Percentiles rank a stretch among this genome's conserved stretches.
phyloP scores from a whole-genome alignment of 2,113 vertebrate genomes.

The Cygnus atratus region DNA sequence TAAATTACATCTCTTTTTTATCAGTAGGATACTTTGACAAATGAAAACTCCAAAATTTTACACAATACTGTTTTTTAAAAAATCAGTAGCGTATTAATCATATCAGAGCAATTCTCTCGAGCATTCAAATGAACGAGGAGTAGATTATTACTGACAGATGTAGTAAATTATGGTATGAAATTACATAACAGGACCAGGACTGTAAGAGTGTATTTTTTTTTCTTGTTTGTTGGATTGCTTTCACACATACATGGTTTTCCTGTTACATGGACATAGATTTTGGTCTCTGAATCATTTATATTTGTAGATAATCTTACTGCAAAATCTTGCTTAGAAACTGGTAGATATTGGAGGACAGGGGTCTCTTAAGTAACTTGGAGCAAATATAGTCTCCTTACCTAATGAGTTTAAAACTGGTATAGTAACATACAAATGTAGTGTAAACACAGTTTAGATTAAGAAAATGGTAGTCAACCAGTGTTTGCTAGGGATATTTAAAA shows the following conservation, averaged over 20 bases:
- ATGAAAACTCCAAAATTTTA: background rate
- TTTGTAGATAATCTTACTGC: background rate
- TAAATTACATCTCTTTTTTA: background rate
- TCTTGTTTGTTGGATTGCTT: background rate
- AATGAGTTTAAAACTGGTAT: background rate
- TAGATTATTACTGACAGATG: background rate
- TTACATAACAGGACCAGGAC: background rate
- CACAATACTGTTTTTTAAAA: background rate
- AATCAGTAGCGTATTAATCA: background rate
- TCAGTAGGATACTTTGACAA: background rate
- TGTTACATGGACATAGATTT: background rate
- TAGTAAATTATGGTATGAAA: background rate
- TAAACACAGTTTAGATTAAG: background rate
- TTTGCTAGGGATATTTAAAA: background rate
- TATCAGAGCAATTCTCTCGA: background rate
- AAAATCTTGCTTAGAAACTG: background rate
- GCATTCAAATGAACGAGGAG: background rate
- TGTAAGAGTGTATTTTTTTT: background rate
- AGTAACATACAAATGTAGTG: background rate
- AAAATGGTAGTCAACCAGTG: background rate
- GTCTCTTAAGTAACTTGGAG: background rate
- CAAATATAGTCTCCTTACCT: background rate
- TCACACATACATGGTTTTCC: background rate
- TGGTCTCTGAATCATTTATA: background rate
- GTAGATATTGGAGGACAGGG: background rate